Conservation (phyloP, 2,797 vertebrate genomes). For the Petrocephalus sullivani region DNA sequence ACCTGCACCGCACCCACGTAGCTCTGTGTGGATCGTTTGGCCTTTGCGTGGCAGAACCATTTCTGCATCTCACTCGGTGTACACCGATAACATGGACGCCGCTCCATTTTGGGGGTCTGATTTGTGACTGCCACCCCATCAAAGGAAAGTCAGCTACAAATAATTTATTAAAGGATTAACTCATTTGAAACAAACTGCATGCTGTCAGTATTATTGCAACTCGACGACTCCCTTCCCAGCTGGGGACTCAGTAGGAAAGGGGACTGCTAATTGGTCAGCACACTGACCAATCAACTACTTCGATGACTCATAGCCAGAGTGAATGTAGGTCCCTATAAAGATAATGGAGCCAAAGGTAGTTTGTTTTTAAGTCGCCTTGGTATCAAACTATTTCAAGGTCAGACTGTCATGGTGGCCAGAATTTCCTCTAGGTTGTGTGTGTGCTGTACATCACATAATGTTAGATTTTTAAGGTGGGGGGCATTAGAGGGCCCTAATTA, state of each 20-base stretch:
- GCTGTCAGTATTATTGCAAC: background rate
- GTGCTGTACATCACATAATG: conserved; percentile 15
- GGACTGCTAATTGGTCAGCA: background rate
- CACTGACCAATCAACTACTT: background rate
- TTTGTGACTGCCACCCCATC: background rate
- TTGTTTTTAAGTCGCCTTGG: background rate
- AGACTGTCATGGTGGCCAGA: background rate
- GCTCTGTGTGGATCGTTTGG: background rate
- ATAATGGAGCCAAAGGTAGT: background rate
- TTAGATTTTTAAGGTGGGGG: background rate
- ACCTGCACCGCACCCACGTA: background rate
- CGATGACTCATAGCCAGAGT: background rate
- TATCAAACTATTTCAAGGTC: background rate
- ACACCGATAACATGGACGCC: background rate
- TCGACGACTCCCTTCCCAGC: background rate
- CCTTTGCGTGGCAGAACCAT: background rate
- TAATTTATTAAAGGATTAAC: background rate
- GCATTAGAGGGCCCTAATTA: background rate
- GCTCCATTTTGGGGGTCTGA: background rate
- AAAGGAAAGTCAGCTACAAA: background rate
- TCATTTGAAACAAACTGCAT: background rate
- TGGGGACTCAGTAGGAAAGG: background rate
- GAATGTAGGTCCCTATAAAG: background rate
- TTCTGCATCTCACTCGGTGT: background rate
- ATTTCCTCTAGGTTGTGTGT: conserved; percentile 10